Base-by-base conservation (phyloP, 2,797 vertebrate species). In the Cetoscarus ocellatus region DNA sequence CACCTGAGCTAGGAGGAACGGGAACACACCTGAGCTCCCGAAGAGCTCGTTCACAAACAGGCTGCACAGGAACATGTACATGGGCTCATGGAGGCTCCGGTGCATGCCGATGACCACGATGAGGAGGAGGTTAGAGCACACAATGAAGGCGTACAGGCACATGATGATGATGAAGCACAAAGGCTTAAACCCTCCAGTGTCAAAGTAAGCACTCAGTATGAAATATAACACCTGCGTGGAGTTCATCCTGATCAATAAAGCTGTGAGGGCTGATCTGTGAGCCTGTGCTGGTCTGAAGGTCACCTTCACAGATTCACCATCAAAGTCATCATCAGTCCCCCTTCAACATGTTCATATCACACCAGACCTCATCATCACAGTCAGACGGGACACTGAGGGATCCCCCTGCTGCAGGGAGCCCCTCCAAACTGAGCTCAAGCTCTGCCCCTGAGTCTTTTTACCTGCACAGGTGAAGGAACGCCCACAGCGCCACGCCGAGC, bases 31-130 rank as follows among this genome's bases (percentile, higher is more conserved):
- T 14, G 75, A 39, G 36, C 85, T 80, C 1, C 89, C 91, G 48
- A 67, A 85, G 48, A 91, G 76, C 51, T 90, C 80, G 75, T 86
- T 91, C 0, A 82, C 44, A 64, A 70, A 88, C 77, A 91, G 76
- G 70, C 74, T 91, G 63, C 81, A 82, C 48, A 92, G 72, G 14
- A 91, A 91, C 14, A 90, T 10, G 81, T 86, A 92, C 90, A 92
- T 92, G 7, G 89, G 91, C 40, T 91, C 85, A 71, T 91, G 86
- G 12, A 92, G 61, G 8, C 69, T 73, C 17, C 77, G 85, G 35
- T 82, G 80, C 34, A 74, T 0, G 40, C 9, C 86, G 65, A 89
- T 88, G 0, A 88, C 3, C 48, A 63, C 40, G 15, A 88, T 72
- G 0, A 90, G 55, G 2, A 79, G 8, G 0, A 48, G 1, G 55